Evolutionary conservation across 2,888 invertebrate species (phyloP), one percentile per base, ranked within the genome.

Genomic region (Sepioteuthis lessoniana): DNA sequence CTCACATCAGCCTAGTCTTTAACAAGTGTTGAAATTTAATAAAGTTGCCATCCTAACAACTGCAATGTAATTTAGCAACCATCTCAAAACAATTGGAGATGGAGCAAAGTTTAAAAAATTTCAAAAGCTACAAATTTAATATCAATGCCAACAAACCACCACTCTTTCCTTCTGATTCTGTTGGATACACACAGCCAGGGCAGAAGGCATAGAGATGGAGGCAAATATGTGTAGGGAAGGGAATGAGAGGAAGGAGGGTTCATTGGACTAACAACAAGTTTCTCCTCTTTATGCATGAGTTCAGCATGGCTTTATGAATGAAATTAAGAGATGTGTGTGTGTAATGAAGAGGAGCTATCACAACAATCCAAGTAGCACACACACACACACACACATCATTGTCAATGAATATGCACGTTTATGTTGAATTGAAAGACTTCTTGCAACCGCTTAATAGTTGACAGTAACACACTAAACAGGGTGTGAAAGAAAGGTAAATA

Each of bases 391-490:
- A n/a, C 76, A n/a, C 76, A n/a, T 55, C 55, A 55, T 55, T 55
- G 55, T 55, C 55, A 55, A 55, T 55, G 55, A 55, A 76, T n/a
- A n/a, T n/a, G n/a, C 21, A 76, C 76, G n/a, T 47, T 46, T 46
- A 92, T 92, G 42, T 47, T n/a, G 46, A 91, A 91, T 91, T 91
- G 92, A 92, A 92, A 92, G 92, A 92, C 92, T 92, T 92, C 92
- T 92, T 92, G 92, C 92, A 92, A 92, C 92, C 92, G 47, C 47
- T 91, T 92, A 92, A 55, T 55, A 55, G 25, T 25, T 55, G 55
- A 92, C 46, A 46, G 31, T 42, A 92, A 42, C 35, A 92, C 92
- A 92, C 42, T 46, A 92, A 91, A n/a, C 7, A 92, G 92, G 92
- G n/a, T 92, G 92, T 92, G 47, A 47, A 25, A 92, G 92, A 92